Percentiles rank a stretch among this genome's conserved stretches.
These are phyloP conservation scores for Monomorium pharaonis DNA, from an alignment of 1,140 invertebrate genomes.

Conservation along the genomic window DNA sequence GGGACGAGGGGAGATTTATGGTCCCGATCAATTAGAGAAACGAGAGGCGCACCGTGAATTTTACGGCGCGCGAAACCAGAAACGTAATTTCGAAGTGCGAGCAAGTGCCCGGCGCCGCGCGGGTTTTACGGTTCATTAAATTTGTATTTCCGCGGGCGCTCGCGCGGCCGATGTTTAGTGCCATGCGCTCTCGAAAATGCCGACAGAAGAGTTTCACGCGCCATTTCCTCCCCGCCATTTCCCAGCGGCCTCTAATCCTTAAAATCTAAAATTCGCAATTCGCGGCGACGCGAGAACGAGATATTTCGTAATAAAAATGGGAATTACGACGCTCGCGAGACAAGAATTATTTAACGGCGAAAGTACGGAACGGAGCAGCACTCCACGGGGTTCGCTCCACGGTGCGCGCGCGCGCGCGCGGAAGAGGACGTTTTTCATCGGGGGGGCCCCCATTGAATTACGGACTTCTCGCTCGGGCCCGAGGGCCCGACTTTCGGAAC, in stretches of 20 bases:
- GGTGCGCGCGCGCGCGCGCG: background rate
- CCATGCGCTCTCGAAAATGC: slow-evolving; percentile 27
- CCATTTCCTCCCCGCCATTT: background rate
- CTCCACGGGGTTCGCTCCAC: background rate
- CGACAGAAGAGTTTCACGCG: slow-evolving; percentile 22
- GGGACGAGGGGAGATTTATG: slow-evolving; percentile 42
- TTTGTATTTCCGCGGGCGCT: slow-evolving; percentile 34
- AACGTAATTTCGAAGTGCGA: slow-evolving; percentile 46
- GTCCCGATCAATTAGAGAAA: slow-evolving; percentile 50
- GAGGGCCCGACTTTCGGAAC: slow-evolving; percentile 38
- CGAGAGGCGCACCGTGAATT: slow-evolving; percentile 39
- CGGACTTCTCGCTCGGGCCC: background rate
- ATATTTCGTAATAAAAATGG: background rate
- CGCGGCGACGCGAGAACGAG: background rate
- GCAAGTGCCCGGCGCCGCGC: slow-evolving; percentile 37
- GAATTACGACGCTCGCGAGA: background rate
- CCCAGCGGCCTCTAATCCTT: background rate
- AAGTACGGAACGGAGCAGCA: background rate
- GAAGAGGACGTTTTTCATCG: slow-evolving; percentile 41
- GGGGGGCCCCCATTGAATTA: slow-evolving; percentile 38
- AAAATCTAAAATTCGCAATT: background rate
- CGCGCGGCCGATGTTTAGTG: slow-evolving; percentile 32
- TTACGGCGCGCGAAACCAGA: slow-evolving; percentile 52
- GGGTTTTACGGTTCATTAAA: slow-evolving; percentile 54
- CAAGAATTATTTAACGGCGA: slow-evolving; percentile 39